Conservation (phyloP, 2,797 vertebrate species). For the Stomatorhinus walkeri region DNA sequence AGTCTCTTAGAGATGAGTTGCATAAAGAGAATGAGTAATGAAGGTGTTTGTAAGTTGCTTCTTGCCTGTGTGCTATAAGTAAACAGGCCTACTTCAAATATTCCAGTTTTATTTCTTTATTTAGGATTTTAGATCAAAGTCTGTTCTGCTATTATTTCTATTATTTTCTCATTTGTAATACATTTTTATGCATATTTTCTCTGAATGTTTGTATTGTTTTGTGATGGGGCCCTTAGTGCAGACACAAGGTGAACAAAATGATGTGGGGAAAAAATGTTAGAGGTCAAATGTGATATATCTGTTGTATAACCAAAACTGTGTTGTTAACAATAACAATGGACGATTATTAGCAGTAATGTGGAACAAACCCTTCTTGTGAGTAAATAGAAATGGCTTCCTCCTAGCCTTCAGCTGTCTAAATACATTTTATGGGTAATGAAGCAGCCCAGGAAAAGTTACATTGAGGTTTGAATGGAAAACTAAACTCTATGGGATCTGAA, state of each 20-base stretch:
- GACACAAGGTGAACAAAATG: background rate
- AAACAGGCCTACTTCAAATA: background rate
- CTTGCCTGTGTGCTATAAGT: background rate
- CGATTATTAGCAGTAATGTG: background rate
- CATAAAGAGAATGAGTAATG: background rate
- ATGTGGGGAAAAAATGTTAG: background rate
- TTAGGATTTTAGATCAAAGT: background rate
- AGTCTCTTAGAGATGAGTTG: background rate
- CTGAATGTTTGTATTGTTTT: background rate
- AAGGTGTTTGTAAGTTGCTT: background rate
- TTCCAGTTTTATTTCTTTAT: background rate
- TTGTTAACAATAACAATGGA: background rate
- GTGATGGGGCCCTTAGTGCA: background rate
- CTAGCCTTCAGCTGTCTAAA: conserved; percentile 22
- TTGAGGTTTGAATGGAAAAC: conserved; percentile 16
- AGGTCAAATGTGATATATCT: conserved; percentile 16
- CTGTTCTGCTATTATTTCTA: background rate
- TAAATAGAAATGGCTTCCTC: conserved; percentile 21
- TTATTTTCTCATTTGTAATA: background rate
- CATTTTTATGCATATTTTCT: background rate
- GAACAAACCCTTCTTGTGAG: background rate
- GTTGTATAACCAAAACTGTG: conserved; percentile 19
- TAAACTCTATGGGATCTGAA: conserved; percentile 28
- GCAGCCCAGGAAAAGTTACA: conserved; percentile 10
- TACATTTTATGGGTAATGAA: conserved; percentile 34